Percentiles rank a stretch among this genome's conserved stretches.
Conservation (phyloP, 2,888 invertebrate species). For the Tipula helvola region DNA sequence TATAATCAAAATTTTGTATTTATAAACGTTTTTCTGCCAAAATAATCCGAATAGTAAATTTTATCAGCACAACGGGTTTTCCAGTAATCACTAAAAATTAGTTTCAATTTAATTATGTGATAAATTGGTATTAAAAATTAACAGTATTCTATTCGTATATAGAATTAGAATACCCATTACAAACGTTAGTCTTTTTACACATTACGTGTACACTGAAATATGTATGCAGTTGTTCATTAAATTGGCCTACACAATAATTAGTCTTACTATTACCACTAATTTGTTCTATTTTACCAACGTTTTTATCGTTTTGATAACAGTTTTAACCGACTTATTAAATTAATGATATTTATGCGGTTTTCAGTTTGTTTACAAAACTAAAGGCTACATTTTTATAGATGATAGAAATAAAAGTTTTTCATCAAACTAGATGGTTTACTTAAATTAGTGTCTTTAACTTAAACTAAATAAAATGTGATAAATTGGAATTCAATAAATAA, state of each 20-base stretch:
- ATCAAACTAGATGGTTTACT: no score
- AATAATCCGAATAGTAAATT: no score
- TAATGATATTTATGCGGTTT: not conserved
- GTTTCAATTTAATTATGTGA: no score
- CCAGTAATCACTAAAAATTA: no score
- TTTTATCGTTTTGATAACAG: not conserved
- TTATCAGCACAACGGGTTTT: no score
- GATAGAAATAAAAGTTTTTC: no score
- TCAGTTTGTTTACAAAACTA: not conserved
- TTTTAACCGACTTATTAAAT: not conserved
- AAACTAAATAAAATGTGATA: no score
- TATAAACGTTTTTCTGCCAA: no score
- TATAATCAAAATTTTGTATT: no score
- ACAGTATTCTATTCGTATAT: not conserved
- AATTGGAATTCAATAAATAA: no score
- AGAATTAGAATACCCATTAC: not conserved
- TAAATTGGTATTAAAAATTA: not conserved
- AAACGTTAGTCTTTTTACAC: not conserved
- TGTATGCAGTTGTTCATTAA: not conserved
- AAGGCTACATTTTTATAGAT: not conserved
- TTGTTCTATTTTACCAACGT: not conserved
- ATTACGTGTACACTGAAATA: not conserved
- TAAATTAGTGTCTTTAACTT: no score
- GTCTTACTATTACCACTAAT: not conserved
- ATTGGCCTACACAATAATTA: not conserved